Base-by-base conservation (phyloP, 2,888 invertebrate genomes). In the Anorthoa munda region DNA sequence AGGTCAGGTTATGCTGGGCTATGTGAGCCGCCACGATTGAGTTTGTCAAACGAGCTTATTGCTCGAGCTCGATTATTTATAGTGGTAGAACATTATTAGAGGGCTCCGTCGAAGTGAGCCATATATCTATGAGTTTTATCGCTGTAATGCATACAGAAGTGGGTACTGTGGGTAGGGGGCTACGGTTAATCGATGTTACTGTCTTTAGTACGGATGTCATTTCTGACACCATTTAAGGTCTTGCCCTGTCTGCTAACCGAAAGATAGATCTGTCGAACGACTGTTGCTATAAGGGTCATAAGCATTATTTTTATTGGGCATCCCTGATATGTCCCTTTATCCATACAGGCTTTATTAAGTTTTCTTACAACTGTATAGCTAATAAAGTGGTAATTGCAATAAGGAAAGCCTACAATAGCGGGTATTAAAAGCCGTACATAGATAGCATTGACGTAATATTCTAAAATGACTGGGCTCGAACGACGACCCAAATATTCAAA, bases 1-100 rank as follows among this genome's bases (percentile, higher is more conserved):
- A 59, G 60, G 12, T 78, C 76, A 46, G 48, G 50, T 21, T 46
- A 53, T 53, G 39, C 48, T 76, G 67, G 85, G 1, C 50, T 2
- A 2, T 4, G 4, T 51, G 56, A 71, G 73, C 50, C 53, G 70
- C 51, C 76, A 65, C 70, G 72, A 83, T 80, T 77, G 74, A 81
- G 82, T 77, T 80, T 83, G 81, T 80, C 77, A 83, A 77, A 77
- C 69, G 65, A 79, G 64, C 64, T 77, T 75, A 83, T 83, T 83
- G 74, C 77, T 66, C 48, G 66, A 67, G 64, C 72, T 72, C 69
- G 60, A 79, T 83, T 81, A 81, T 83, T 82, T 83, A 79, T 79
- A 70, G 83, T 72, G 72, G 75, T 56, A 66, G 78, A 70, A 79
- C 67, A 75, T 81, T 81, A 81, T 81, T 82, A 82, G 70, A 66